Base-by-base conservation (phyloP, 2,888 invertebrate genomes). In the Herminia tarsipennalis region DNA sequence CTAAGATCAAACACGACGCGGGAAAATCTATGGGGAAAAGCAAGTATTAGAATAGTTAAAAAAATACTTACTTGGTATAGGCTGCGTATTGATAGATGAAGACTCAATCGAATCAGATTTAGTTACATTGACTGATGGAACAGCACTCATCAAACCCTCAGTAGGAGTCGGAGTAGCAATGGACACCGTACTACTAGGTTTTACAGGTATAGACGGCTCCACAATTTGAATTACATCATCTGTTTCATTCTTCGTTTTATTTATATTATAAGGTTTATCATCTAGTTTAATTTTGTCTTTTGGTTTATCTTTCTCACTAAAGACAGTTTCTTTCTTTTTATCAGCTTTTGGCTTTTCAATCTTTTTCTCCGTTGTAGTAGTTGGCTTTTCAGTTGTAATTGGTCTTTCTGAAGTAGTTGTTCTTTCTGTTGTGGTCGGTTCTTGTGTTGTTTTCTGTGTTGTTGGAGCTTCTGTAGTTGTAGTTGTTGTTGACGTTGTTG, bases 151-250 rank as follows among this genome's bases (percentile, higher is more conserved):
- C 2, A 89, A 45, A 0, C 86, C 88, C 9, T 84, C 83, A 1
- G 86, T 88, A 0, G 90, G 88, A n/a, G 88, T 87, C 0, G 89
- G 77, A 10, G 53, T 24, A 66, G 71, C 82, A 56, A 51, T 70
- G 45, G 75, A 69, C 1, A 53, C 24, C 0, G 52, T 56, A 39
- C 70, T 44, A 13, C 63, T 55, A 0, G 73, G 27, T 41, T 66
- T 70, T 4, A 62, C 81, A 1, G 66, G 45, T 36, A 86, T 75
- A 0, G 90, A 88, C 0, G 88, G 69, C 61, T 88, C 77, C 24
- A 88, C 70, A 0, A 81, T 66, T 18, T 85, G 77, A 46, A 88
- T 73, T 0, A 76, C 66, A 17, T 86, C 76, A 41, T 86, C 83
- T 44, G 65, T 61, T 45, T 77, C 81, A 22, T 68, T 73, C 13